phyloP scores from a whole-genome alignment of 2,888 invertebrate genomes.

The Drosophila cognata region DNA sequence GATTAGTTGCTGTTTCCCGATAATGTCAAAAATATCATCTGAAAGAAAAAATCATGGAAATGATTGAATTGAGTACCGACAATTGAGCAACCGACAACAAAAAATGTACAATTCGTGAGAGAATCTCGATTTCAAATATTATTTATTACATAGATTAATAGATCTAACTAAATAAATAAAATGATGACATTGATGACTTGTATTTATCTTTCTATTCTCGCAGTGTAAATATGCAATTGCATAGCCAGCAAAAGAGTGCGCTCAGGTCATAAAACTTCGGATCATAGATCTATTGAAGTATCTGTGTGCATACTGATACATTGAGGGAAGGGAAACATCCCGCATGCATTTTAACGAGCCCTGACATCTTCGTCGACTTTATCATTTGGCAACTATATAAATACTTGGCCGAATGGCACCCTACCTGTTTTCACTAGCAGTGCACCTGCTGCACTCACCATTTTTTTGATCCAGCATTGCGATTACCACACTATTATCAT shows the following conservation, averaged over 20 bases:
- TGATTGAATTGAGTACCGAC: no score
- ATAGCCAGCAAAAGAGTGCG: slow-evolving; percentile 12
- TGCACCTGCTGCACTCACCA: slow-evolving; percentile 24
- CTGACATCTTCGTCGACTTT: slow-evolving; percentile 25
- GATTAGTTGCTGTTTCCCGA: background rate
- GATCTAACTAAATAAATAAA: background rate
- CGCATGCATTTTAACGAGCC: slow-evolving; percentile 43
- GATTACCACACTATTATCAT: slow-evolving; percentile 32
- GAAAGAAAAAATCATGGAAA: background rate
- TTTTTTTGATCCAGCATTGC: slow-evolving; percentile 27
- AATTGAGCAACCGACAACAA: background rate
- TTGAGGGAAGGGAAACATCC: background rate
- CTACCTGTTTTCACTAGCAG: slow-evolving; percentile 29
- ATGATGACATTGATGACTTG: background rate
- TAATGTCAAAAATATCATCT: background rate
- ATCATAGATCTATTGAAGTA: slow-evolving; percentile 5
- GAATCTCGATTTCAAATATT: background rate
- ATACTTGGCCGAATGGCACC: slow-evolving; percentile 19
- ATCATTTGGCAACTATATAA: slow-evolving; percentile 33
- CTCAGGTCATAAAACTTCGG: slow-evolving; percentile 18
- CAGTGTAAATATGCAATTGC: slow-evolving; percentile 17
- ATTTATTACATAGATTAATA: background rate
- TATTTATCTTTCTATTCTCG: background rate
- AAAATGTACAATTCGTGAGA: fast-evolving
- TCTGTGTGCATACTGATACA: background rate